Base-by-base conservation (phyloP, 2,888 invertebrate genomes). In the Resseliella maxima region DNA sequence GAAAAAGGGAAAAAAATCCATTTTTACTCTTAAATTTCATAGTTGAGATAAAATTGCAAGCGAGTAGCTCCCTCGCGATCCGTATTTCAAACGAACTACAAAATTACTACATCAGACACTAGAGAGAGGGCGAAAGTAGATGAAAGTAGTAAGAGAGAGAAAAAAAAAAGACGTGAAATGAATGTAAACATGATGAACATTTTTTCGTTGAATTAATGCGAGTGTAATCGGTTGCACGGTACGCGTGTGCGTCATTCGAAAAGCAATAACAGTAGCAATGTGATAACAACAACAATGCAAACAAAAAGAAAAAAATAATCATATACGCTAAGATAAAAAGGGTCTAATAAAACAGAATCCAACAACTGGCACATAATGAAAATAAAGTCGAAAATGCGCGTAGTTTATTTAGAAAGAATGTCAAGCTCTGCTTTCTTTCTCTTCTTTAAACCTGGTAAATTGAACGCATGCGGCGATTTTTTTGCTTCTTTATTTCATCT, bases 221-320 rank as follows among this genome's bases (percentile, higher is more conserved):
- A 72, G 15, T 15, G 31, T 72, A 72, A 72, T 72, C 10, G 72
- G 5, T 6, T 31, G 31, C 31, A 72, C 31, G 72, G 72, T 31
- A 31, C 72, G 72, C 31, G 72, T 72, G 72, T 72, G 72, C 72
- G 72, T 72, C 72, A 31, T 72, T 72, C 31, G 72, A 35, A 72
- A 72, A 72, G 72, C 72, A 72, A 72, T 72, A 72, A 72, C 72
- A 72, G 31, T n/a, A 72, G 72, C 72, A 72, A 72, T 72, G 3
- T 24, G 72, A 31, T 31, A 72, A 31, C 35, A 31, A n/a, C 72
- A 35, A 18, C 72, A 35, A 31, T 12, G 24, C 3, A n/a, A 59
- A 59, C 59, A 59, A 27, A 10, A 72, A 31, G 31, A 35, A 31
- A 31, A 72, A 72, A 72, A 31, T 35, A 72, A 72, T n/a, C n/a